Conservation (phyloP, 2,113 vertebrate genomes). For the Anseranas semipalmata region DNA sequence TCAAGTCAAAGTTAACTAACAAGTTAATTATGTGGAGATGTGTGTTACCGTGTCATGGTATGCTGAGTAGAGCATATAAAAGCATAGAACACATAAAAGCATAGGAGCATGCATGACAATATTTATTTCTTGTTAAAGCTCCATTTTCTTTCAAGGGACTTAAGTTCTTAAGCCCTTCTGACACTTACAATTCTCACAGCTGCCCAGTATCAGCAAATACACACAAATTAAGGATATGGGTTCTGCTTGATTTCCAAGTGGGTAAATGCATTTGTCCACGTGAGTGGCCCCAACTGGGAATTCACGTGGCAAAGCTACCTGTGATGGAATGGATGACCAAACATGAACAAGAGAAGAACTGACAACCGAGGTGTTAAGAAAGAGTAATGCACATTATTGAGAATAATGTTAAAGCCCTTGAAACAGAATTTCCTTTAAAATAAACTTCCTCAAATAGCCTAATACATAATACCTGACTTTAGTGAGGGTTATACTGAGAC, state of each 20-base stretch:
- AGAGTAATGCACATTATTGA: neutral
- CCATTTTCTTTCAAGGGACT: neutral
- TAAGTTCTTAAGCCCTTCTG: neutral
- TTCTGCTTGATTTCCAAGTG: neutral
- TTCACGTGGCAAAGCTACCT: neutral
- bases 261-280: neutral
- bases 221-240: neutral
- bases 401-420: neutral
- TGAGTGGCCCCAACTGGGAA: neutral
- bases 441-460: neutral
- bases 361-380: fast-evolving
- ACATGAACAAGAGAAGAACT: neutral
- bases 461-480: neutral
- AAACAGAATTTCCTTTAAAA: neutral
- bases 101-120: too few species aligned
- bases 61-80: too few species aligned
- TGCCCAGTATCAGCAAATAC: neutral
- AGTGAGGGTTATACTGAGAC: neutral
- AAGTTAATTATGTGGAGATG: neutral
- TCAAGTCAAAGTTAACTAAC: neutral
- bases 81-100: neutral
- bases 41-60: neutral
- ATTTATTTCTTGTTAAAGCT: neutral
- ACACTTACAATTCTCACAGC: neutral
- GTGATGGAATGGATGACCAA: neutral